Base-by-base conservation (phyloP, 92 coral and sea anemone species). In the Ricordea florida region DNA sequence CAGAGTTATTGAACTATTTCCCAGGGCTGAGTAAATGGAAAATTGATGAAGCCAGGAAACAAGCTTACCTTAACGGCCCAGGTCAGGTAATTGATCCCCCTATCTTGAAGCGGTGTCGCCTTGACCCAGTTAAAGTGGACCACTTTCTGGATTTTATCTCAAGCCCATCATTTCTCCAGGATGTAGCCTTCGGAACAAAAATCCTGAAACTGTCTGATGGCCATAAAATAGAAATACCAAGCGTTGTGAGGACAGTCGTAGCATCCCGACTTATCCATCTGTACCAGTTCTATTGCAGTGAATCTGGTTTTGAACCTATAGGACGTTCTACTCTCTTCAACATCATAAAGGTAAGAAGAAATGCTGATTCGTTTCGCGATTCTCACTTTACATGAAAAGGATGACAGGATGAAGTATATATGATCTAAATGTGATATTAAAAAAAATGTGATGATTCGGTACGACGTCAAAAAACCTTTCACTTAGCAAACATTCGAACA, bases 171-270 rank as follows among this genome's bases (percentile, higher is more conserved):
- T 45, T 67, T 58, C 71, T 83, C 1, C 87, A 88, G 57, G 90
- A 84, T 66, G 87, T 84, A 42, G 87, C 90, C 25, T 84, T 64
- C 48, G 89, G 90, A 13, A 82, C 92, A 11, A 82, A 72, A 30
- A 68, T 41, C 25, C 49, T 88, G 8, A 84, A 57, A 56, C 86
- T 88, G 31, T 63, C 79, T 3, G 75, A 57, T 40, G 89, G 93
- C 23, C 65, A 49, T 46, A 66, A 52, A 47, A 20, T 83, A 23
- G 89, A 87, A 58, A 87, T 87, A 4, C 86, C 82, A 23, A 87
- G 78, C 17, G 89, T 69, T n/a, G 85, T 82, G 18, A 66, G 85
- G 53, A 87, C 88, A 13, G 92, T 81, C 14, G 59, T 74, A 34
- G 69, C 81, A 9, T 47, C 81, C 9, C 72, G 92, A 76, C 72